A percentile compares a stretch with the other conserved stretches of the same genome.
phyloP scores from a whole-genome alignment of 2,113 vertebrate species.

The Ailurus styani region DNA sequence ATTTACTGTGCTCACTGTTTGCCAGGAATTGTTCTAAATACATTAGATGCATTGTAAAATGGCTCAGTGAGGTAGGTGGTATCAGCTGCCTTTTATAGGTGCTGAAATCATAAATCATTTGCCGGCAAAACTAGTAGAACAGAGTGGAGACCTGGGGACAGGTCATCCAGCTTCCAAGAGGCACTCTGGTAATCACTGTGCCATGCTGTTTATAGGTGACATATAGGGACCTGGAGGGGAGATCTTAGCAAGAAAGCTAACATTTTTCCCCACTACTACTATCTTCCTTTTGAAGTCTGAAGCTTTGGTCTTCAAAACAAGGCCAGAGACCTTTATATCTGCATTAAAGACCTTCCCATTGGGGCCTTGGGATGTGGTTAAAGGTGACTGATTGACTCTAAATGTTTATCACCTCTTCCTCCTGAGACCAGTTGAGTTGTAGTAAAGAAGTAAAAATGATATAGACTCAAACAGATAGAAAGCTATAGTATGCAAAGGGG shows the following conservation, averaged over 20 bases:
- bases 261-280: neutral
- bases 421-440: neutral
- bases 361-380: neutral
- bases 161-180: neutral
- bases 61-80: neutral
- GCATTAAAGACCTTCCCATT: neutral
- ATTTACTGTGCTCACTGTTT: neutral
- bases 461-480: neutral
- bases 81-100: neutral
- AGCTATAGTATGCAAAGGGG: neutral
- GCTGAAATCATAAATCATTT: neutral
- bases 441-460: neutral
- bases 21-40: neutral
- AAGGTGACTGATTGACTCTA: neutral
- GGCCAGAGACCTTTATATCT: neutral
- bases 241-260: neutral
- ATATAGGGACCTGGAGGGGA: neutral
- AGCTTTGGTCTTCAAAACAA: neutral
- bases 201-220: neutral
- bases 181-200: neutral
- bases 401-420: neutral
- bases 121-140: neutral
- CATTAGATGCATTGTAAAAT: neutral
- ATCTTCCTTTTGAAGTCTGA: neutral
- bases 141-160: neutral